A percentile compares a stretch with the other conserved stretches of the same genome.
Evolutionary conservation across 1,140 invertebrate genomes (phyloP).

Genomic region (Homarus americanus): DNA sequence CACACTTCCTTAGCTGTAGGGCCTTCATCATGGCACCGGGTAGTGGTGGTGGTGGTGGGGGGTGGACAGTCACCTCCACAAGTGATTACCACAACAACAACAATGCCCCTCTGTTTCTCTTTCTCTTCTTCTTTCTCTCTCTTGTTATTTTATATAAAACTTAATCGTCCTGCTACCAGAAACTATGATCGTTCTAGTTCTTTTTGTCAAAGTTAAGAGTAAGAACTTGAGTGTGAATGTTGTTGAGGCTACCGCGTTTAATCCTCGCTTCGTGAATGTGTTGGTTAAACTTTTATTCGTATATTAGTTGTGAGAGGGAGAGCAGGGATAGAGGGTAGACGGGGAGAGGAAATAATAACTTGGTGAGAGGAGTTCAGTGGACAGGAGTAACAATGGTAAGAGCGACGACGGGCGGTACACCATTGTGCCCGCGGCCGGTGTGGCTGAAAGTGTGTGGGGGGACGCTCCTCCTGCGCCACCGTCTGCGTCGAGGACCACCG

Average conservation of each 20-base stretch:
- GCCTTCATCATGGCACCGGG: constrained; percentile 3
- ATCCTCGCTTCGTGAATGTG: too few species aligned
- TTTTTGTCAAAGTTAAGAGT: too few species aligned
- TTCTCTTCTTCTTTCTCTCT: not conserved
- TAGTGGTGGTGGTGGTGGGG: not conserved
- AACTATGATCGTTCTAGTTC: too few species aligned
- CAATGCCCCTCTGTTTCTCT: too few species aligned
- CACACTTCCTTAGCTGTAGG: constrained; percentile 22
- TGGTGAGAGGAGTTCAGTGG: not conserved
- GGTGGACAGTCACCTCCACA: not conserved
- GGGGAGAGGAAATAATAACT: not conserved
- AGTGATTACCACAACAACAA: not conserved
- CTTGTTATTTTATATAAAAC: not conserved
- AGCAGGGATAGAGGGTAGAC: not conserved
- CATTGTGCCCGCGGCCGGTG: not conserved
- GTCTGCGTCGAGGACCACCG: not conserved
- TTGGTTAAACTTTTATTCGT: too few species aligned
- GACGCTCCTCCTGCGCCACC: not conserved
- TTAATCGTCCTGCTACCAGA: not conserved
- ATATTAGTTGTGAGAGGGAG: too few species aligned
- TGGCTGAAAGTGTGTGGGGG: not conserved
- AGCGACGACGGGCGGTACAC: not conserved
- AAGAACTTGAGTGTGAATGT: too few species aligned
- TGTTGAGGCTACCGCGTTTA: too few species aligned
- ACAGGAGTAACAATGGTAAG: too few species aligned